Evolutionary conservation across 1,140 invertebrate species (phyloP), one percentile per base, ranked within the genome.

Genomic region (Diorhabda carinulata): DNA sequence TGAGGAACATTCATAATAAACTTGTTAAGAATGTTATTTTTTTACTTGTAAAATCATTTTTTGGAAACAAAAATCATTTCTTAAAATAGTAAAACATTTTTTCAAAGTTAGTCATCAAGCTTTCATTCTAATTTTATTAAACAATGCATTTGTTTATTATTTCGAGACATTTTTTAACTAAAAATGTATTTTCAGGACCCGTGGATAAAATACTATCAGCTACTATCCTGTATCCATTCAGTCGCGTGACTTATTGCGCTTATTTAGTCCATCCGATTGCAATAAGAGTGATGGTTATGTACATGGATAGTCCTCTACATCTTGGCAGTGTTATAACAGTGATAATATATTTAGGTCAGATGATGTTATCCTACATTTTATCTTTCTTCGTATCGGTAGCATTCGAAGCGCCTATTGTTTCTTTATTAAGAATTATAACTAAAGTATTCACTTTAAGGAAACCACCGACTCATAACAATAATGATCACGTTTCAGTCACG

Each of bases 321-420:
- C 80, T 94, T 70, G 90, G 90, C 25, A 90, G 89, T 73, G 86
- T 91, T 73, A 84, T 88, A 43, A 89, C 92, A 82, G 89, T 92
- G 75, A 88, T 92, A 66, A 84, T 91, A 57, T 93, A 91, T 81
- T 83, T 92, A 73, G 92, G 92, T 25, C 87, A 92, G 76, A 86
- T 91, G 43, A 87, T 92, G 52, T 84, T 89, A 43, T 93, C 92
- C 0, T 94, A 91, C 76, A 78, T 87, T 41, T 78, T 94, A n/a
- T 89, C 91, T 0, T 93, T 94, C 78, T 77, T 92, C 9, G 84
- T 94, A 61, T 93, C 92, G 0, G 80, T 94, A 45, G 87, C 89
- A 0, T 93, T 92, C 77, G 92, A 94, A 83, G 92, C 92, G 64
- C 92, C 92, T 41, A 86, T 92, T 52, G 92, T 94, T 64, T 91